Evolutionary conservation across 2,797 vertebrate species (phyloP).

Genomic region (Remorina albescens): DNA sequence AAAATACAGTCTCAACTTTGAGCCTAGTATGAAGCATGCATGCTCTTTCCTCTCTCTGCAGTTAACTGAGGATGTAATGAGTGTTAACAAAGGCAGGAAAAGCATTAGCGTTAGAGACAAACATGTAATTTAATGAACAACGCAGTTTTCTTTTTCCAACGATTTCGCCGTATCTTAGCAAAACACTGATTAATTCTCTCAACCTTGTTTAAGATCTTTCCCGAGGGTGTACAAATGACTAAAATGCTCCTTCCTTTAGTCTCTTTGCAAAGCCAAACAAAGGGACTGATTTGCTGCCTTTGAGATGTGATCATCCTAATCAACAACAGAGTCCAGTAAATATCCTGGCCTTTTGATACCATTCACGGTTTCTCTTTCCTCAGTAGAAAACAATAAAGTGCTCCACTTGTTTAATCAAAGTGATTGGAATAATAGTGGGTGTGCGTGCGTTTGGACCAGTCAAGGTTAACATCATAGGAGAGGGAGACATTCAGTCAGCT

Average conservation of each 20-base stretch:
- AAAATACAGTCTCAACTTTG: slow-evolving; percentile 1
- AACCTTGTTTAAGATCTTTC: slow-evolving; percentile 68
- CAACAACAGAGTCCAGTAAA: slow-evolving; percentile 68
- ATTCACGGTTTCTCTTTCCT: slow-evolving; percentile 44
- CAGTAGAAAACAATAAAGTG: slow-evolving; percentile 46
- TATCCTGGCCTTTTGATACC: slow-evolving; percentile 65
- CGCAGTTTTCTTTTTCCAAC: slow-evolving; percentile 26
- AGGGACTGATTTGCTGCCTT: slow-evolving; percentile 72
- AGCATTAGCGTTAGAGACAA: slow-evolving; percentile 48
- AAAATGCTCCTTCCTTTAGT: slow-evolving; percentile 71
- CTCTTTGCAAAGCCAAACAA: slow-evolving; percentile 76
- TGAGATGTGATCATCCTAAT: slow-evolving; percentile 71
- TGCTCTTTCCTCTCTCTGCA: background rate
- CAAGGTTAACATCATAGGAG: slow-evolving; percentile 49
- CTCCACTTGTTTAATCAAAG: slow-evolving; percentile 54
- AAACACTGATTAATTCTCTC: slow-evolving; percentile 71
- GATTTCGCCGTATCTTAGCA: slow-evolving; percentile 44
- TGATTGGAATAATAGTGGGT: too few relatives aligned
- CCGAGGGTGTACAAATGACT: slow-evolving; percentile 64
- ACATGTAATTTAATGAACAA: slow-evolving; percentile 47
- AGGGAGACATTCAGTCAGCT: slow-evolving; percentile 30
- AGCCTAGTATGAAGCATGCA: background rate
- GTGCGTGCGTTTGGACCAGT: too few relatives aligned
- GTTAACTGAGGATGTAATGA: slow-evolving; percentile 24
- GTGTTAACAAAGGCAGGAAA: slow-evolving; percentile 30